Base-by-base conservation (phyloP, 2,888 invertebrate species). In the Pristionchus exspectatus region DNA sequence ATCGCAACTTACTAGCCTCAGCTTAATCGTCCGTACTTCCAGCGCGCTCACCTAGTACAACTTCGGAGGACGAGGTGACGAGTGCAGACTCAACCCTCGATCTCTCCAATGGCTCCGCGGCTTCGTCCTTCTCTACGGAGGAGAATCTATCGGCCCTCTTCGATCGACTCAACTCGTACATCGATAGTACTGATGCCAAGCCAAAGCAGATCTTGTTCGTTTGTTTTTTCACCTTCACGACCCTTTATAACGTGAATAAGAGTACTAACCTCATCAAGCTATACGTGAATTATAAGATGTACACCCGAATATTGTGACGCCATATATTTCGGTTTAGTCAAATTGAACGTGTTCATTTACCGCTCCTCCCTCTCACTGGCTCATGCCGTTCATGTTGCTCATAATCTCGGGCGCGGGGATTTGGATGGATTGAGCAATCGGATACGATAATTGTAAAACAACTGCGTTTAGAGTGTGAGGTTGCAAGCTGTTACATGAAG, bases 111-210 rank as follows among this genome's bases (percentile, higher is more conserved):
- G n/a, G 63, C 10, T 63, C 63, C 44, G 0, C 10, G 9, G n/a
- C n/a, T 14, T 77, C 44, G 1, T 33, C 72, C 5, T 44, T 30
- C n/a, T 12, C 38, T 12, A 14, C 81, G 0, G 81, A 27, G 12
- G 81, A n/a, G 5, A 50, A 54, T 10, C 81, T 81, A 9, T 27
- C 81, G 14, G 21, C 7, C 16, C 44, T 81, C 54, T 81, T 81
- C 81, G 50, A 81, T 5, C 81, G 81, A 0, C 81, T 81, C 50
- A 81, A 81, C n/a, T n/a, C 81, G 50, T 81, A 81, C 18, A 50
- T 81, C 12, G 81, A 44, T 0, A 10, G 9, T 7, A 18, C 81
- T 0, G 50, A 81, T 18, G 5, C 14, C 14, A n/a, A 81, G 24
- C n/a, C 50, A 14, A 81, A 27, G 24, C n/a, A 27, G 81, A 81